Base-by-base conservation (phyloP, 1,140 invertebrate genomes). In the Dinoponera quadriceps region DNA sequence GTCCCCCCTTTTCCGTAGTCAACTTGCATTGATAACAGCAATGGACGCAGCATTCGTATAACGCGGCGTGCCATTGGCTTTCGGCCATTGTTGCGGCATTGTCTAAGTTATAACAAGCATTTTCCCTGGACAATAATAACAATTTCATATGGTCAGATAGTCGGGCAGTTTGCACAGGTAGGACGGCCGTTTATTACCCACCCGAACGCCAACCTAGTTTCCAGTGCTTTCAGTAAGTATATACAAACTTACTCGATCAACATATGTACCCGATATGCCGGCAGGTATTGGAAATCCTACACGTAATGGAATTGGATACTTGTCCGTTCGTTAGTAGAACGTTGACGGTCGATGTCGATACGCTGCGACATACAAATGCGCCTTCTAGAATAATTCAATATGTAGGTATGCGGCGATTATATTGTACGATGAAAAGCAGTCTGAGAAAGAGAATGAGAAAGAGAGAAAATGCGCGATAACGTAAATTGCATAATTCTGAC, bases 101-200 rank as follows among this genome's bases (percentile, higher is more conserved):
- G 62, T 48, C 38, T 72, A 60, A 81, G 49, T 77, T 82, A 82
- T 62, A 63, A n/a, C 65, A 38, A 75, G 63, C 63, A 65, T 33
- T 74, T 82, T 82, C 75, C 84, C 86, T n/a, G 13, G 86, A 69
- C 80, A 73, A 83, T 86, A 86, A 83, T 84, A 86, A 89, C 77
- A 84, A 88, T 89, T 88, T 86, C 75, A 88, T 82, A 84, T 62
- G 84, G 82, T 88, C 84, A 77, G 65, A 77, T 84, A 85, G 86
- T 84, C 48, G 48, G 83, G 51, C 84, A 89, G 86, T 88, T 89
- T 84, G 73, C 81, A 82, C 29, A 82, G 74, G 29, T 71, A 77
- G n/a, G 68, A 60, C 59, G 57, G 68, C 7, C 60, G 72, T 89
- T 88, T 88, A 86, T 88, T 84, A 88, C 60, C 80, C 59, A 25